A percentile compares a stretch with the other conserved stretches of the same genome.
phyloP scores from a whole-genome alignment of 2,888 invertebrate species.

The Sthenelais limicola region DNA sequence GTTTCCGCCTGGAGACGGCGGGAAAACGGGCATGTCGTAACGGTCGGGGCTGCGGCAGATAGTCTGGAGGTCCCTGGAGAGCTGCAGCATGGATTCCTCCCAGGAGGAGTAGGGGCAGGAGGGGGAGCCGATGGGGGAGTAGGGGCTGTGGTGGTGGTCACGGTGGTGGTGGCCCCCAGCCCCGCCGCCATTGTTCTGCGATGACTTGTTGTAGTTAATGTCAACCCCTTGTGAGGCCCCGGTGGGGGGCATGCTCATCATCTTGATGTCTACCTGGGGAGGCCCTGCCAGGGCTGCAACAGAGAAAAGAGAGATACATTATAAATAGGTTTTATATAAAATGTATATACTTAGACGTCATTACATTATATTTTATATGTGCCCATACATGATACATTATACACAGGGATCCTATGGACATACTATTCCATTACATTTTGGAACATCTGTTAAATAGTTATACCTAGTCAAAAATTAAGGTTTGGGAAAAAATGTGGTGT shows the following conservation, averaged over 20 bases:
- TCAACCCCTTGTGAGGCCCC: conserved; percentile 2
- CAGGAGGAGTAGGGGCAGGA: conserved; percentile 32
- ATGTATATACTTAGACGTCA: too few relatives aligned
- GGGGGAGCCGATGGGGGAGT: conserved; percentile 30
- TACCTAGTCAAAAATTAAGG: too few relatives aligned
- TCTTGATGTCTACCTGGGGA: conserved; percentile 26
- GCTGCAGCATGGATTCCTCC: conserved; percentile 41
- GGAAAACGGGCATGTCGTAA: conserved; percentile 37
- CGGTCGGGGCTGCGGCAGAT: conserved; percentile 44
- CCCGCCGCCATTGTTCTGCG: not conserved
- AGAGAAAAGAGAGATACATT: too few relatives aligned
- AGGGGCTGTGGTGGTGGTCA: conserved; percentile 15
- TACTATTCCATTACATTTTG: too few relatives aligned
- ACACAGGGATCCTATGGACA: too few relatives aligned
- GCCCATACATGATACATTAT: too few relatives aligned
- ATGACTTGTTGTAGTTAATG: conserved; percentile 34
- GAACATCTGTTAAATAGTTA: too few relatives aligned
- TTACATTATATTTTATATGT: too few relatives aligned
- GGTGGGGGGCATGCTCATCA: conserved; percentile 15
- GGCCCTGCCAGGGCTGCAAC: conserved; percentile 36
- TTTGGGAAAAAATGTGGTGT: too few relatives aligned
- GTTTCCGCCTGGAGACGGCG: conserved; percentile 5
- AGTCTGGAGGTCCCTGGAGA: conserved; percentile 37
- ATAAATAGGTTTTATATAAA: too few relatives aligned
- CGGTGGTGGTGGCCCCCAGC: conserved; percentile 18